Conservation (phyloP, 2,888 invertebrate species). For the Microctonus aethiopoides region DNA sequence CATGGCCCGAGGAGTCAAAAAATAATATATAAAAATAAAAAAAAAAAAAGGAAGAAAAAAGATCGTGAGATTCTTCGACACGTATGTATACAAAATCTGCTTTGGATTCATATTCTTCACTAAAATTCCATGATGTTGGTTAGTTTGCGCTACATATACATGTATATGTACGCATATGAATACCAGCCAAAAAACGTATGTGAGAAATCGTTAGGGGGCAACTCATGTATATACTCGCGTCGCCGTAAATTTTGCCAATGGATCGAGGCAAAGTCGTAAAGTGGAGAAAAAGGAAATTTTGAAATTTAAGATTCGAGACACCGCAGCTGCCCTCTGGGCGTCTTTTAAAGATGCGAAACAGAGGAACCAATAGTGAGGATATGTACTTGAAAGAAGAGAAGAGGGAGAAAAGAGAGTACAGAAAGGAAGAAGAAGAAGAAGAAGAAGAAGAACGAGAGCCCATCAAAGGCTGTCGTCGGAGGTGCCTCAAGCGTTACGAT, state of each 20-base stretch:
- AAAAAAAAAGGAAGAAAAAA: not conserved
- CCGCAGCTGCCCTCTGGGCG: conserved; percentile 43
- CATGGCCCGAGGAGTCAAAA: conserved; percentile 11
- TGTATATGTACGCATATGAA: conserved; percentile 11
- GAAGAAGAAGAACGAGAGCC: conserved; percentile 13
- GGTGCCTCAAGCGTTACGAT: conserved; percentile 39
- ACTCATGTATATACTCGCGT: conserved; percentile 48
- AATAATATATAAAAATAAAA: not conserved
- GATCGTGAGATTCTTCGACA: conserved; percentile 29
- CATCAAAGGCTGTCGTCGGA: conserved; percentile 33
- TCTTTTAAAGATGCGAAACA: conserved; percentile 33
- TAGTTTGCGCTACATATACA: conserved; percentile 13
- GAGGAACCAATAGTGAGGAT: conserved; percentile 11
- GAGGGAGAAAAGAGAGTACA: conserved; percentile 19
- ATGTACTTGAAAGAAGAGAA: not conserved
- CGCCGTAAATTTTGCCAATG: conserved; percentile 55
- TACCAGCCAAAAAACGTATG: not conserved
- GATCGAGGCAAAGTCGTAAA: conserved; percentile 53
- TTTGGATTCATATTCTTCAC: not conserved
- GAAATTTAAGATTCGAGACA: conserved; percentile 52
- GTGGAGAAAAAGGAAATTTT: conserved; percentile 46
- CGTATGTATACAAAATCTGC: conserved; percentile 10
- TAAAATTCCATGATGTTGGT: conserved; percentile 15
- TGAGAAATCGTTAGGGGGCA: conserved; percentile 34
- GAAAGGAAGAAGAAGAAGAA: conserved; percentile 32